Evolutionary conservation across 1,140 invertebrate species (phyloP), one percentile per base, ranked within the genome.

Genomic region (Listronotus bonariensis): DNA sequence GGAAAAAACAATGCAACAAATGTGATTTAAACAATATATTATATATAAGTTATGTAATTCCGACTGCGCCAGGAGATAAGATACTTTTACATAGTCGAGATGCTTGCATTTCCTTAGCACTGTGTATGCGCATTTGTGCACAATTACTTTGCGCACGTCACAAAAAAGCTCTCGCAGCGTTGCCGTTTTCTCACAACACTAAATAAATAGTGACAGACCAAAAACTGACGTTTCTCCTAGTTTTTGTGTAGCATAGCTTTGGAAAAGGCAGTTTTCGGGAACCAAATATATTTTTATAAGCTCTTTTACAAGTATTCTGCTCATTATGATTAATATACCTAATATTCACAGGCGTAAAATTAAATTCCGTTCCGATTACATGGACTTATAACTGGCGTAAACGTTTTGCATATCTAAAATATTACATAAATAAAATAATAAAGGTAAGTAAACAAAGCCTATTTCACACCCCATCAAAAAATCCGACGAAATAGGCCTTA

Each of bases 301-400:
- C 56, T 31, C 49, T 41, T 59, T 59, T 59, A 59, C 56, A 48
- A 48, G 42, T 31, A 12, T 46, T 48, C 17, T 34, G 12, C 17
- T n/a, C 34, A 59, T 32, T 59, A 59, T 59, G 56, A 34, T 42
- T 18, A 59, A 59, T 43, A 61, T 43, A 65, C 49, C 51, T 41
- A 61, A 62, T 43, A 26, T 58, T 48, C 58, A 53, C 40, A 68
- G 62, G 53, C 70, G 60, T 57, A 68, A 68, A 68, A 67, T 66
- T 31, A 70, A 70, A 70, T 68, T 68, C 67, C 66, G 54, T 68
- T 61, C 49, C 66, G 59, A 72, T 54, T 49, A 56, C 53, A 63
- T 68, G 40, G 60, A 55, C 26, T 54, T 68, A 64, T 68, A 70
- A 68, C 45, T 65, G 60, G 52, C 52, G 59, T 62, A 17, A 63